Percentiles rank a stretch among this genome's conserved stretches.
phyloP scores from a whole-genome alignment of 1,140 invertebrate genomes.

The Ceratina calcarata region DNA sequence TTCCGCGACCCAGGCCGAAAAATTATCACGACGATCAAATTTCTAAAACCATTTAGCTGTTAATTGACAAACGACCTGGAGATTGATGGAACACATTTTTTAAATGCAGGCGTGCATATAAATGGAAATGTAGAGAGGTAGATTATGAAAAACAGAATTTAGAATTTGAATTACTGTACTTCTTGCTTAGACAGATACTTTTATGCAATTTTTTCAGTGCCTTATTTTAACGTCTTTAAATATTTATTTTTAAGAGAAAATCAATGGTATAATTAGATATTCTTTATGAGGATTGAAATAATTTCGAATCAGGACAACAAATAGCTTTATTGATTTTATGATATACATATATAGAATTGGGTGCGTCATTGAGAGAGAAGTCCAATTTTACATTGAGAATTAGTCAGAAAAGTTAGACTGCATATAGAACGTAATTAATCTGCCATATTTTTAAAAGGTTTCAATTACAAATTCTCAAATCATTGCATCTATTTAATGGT shows the following conservation, averaged over 20 bases:
- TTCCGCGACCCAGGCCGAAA: conserved; percentile 7
- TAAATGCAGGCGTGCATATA: not conserved
- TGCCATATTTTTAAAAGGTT: not conserved
- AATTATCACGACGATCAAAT: conserved; percentile 45
- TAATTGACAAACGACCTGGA: conserved; percentile 15
- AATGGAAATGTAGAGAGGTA: not conserved
- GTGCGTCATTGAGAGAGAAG: not conserved
- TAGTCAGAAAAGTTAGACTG: not conserved
- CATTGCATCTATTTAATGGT: not conserved
- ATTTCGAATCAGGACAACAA: not conserved
- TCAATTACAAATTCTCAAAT: not conserved
- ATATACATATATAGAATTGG: not conserved
- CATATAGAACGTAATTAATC: not conserved
- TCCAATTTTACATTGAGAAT: not conserved
- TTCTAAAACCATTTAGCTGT: conserved; percentile 38
- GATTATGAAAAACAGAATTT: too few relatives aligned
- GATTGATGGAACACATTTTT: not conserved
- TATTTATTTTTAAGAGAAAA: not conserved
- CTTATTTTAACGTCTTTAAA: too few relatives aligned
- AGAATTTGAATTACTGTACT: too few relatives aligned
- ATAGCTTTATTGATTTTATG: not conserved
- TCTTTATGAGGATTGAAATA: not conserved
- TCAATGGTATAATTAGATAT: not conserved
- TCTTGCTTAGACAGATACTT: too few relatives aligned
- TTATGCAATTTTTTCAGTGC: too few relatives aligned